A percentile compares a stretch with the other conserved stretches of the same genome.
Evolutionary conservation across 2,797 vertebrate genomes (phyloP).

Genomic region (Molossus molossus): DNA sequence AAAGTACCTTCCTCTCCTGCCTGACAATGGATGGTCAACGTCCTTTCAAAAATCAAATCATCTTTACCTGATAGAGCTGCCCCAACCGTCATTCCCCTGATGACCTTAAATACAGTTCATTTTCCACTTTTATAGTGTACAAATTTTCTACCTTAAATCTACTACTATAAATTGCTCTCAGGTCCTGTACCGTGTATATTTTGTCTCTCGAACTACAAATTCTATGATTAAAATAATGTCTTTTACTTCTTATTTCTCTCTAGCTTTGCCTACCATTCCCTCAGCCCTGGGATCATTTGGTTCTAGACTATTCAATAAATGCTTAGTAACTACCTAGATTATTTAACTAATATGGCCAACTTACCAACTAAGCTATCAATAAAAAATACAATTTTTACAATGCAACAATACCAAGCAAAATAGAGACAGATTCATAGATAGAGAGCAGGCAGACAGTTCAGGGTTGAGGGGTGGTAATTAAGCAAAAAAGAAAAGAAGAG

Average conservation of each 20-base stretch:
- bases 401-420: background rate
- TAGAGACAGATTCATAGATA: no score
- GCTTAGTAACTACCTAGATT: background rate
- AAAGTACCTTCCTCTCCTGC: background rate
- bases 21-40: background rate
- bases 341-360: background rate
- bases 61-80: background rate
- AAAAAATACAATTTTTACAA: constrained; percentile 28
- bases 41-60: background rate
- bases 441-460: no score
- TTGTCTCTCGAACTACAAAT: constrained; percentile 29
- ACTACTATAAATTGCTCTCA: constrained; percentile 54
- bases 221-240: constrained; percentile 43
- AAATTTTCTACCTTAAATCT: constrained; percentile 55
- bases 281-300: background rate
- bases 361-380: background rate
- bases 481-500: no score
- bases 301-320: constrained; percentile 11
- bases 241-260: background rate
- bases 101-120: background rate
- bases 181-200: background rate
- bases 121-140: constrained; percentile 33
- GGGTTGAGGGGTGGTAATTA: no score
- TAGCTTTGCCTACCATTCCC: background rate
- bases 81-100: background rate